Evolutionary conservation across 1,140 invertebrate genomes (phyloP).

Genomic region (Hetaerina americana): DNA sequence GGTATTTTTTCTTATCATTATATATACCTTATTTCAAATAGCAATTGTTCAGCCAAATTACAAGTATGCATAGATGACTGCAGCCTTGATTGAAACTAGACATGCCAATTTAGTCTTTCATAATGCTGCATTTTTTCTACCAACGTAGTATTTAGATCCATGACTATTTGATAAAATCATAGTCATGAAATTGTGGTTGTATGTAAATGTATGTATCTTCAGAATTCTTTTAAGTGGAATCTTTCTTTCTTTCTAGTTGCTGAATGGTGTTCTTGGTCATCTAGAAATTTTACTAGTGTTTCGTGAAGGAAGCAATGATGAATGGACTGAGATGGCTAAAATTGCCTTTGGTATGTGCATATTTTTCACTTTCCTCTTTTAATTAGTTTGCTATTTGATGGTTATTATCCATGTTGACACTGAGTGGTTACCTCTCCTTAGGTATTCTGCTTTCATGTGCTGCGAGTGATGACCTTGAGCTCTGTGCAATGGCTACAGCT

Average conservation of each 20-base stretch:
- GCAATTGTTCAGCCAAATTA: too few relatives aligned
- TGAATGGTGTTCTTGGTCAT: slow-evolving; percentile 41
- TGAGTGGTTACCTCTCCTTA: too few relatives aligned
- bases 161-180: too few relatives aligned
- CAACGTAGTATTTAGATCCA: too few relatives aligned
- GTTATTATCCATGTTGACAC: not conserved
- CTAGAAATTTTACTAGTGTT: slow-evolving; percentile 40
- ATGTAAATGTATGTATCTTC: not conserved
- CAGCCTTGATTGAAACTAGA: too few relatives aligned
- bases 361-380: too few relatives aligned
- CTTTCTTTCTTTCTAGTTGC: slow-evolving; percentile 25
- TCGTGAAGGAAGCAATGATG: slow-evolving; percentile 33
- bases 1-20: too few relatives aligned
- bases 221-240: too few relatives aligned
- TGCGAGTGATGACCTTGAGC: slow-evolving; percentile 35
- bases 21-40: too few relatives aligned
- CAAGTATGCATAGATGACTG: too few relatives aligned
- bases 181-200: not conserved
- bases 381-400: not conserved
- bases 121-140: too few relatives aligned
- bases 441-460: slow-evolving; percentile 41
- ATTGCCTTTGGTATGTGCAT: slow-evolving; percentile 27
- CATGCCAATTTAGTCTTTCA: too few relatives aligned
- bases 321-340: slow-evolving; percentile 45
- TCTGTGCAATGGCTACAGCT: slow-evolving; percentile 44